Evolutionary conservation across 1,140 invertebrate genomes (phyloP), one percentile per base, ranked within the genome.

Genomic region (Drosophila lacteicornis): DNA sequence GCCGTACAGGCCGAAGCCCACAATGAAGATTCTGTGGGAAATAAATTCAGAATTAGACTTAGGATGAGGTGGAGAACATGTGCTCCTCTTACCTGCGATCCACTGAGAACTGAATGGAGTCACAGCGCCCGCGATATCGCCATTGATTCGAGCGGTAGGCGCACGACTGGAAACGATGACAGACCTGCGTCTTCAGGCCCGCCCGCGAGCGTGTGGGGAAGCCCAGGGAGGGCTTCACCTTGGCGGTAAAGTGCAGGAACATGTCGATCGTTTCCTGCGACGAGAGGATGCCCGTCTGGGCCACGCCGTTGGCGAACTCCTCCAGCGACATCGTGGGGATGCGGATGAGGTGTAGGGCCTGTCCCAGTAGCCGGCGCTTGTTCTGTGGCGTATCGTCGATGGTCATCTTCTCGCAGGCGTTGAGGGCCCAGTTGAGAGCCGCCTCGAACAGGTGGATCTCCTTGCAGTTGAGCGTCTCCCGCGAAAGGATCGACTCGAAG

Each of bases 91-190:
- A 91, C 90, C 90, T 76, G 15, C 91, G 96, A 92, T 98, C 98
- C 6, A 98, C 97, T 79, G 96, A 97, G 92, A 98, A 98, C 87
- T 98, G 97, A 86, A 98, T 98, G 38, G 96, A 97, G 87, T 98
- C 98, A 91, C 97, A 98, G 49, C 97, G 94, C 13, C 97, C 97
- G 84, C 98, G 94, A 91, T 98, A 98, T 40, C 97, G 95, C 97
- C 98, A 98, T 86, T 99, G 98, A 92, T 99, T 99, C 86, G 97
- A 98, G 78, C 98, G 95, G 92, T 99, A 99, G 4, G 98, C 98
- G 90, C 97, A 98, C 1, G 98, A 99, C 92, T 98, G 97, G 92
- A 99, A 99, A 92, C 98, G 94, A 92, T 98, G 98, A 88, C 98
- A 98, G 13, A 98, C 96, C 95, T 98, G 97, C 74, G 98, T 96